Evolutionary conservation across 1,140 invertebrate genomes (phyloP), one percentile per base, ranked within the genome.

Genomic region (Tribolium castaneum): DNA sequence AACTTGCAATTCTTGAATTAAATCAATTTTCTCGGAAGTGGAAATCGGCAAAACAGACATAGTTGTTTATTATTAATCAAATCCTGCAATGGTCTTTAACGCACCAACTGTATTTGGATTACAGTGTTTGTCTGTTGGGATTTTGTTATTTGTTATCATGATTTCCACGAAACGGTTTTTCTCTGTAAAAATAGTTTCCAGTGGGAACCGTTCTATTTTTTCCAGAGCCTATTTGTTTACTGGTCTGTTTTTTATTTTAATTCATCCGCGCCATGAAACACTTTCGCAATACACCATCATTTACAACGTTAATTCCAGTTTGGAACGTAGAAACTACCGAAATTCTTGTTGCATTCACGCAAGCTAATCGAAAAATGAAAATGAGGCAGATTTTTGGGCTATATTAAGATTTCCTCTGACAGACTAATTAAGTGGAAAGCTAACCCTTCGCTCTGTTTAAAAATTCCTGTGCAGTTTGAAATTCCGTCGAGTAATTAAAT

Each of bases 391-490:
- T 35, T 66, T 66, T 35, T 12, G 59, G 22, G 14, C 59, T 66
- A 66, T 66, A 35, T 66, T 66, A 66, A 66, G 59, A 59, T 59
- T 25, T 59, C 54, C 14, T 19, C 54, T n/a, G 19, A 59, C 54
- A 35, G 25, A 35, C 59, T 66, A 34, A 66, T 66, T 66, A 66
- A 66, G 12, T 35, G 59, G 30, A 35, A 16, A n/a, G 14, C 14
- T 19, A 52, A 13, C 16, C 54, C 54, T 59, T 59, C 54, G 19
- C 9, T 59, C 6, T 22, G 19, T 59, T 59, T 59, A 59, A 22
- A 59, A 59, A 59, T 59, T 59, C 54, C 7, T 59, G 54, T 59
- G 54, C 54, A 59, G 54, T 59, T 59, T 59, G 14, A 59, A 59
- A 59, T 59, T 59, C 54, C 54, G 10, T 22, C 54, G 10, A 22